Evolutionary conservation across 2,797 vertebrate species (phyloP).

Genomic region (Neosilurus mollespiculum): DNA sequence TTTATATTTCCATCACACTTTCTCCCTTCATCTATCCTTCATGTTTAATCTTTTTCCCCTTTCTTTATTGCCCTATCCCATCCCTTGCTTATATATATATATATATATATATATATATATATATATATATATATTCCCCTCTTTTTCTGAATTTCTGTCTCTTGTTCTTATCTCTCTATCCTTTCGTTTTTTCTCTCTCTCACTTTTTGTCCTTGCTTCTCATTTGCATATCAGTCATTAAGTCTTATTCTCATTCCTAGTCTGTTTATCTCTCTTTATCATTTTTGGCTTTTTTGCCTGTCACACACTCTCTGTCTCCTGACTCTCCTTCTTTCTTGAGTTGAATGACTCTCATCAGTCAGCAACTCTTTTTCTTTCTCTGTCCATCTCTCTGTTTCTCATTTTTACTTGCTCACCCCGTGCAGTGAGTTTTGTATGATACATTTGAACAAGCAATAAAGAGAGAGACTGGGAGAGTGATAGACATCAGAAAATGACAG

Average conservation of each 20-base stretch:
- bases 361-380: background rate
- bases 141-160: background rate
- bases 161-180: background rate
- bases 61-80: slow-evolving; percentile 56
- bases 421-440: background rate
- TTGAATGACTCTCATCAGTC: no score
- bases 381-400: background rate
- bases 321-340: no score
- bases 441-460: no score
- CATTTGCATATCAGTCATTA: background rate
- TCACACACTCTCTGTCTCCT: background rate
- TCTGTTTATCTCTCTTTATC: background rate
- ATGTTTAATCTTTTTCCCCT: slow-evolving; percentile 26
- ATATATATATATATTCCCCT: no score
- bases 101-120: no score
- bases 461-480: no score
- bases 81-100: background rate
- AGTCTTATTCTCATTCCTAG: background rate
- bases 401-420: no score
- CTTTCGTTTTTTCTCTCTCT: no score
- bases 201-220: background rate
- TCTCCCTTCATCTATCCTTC: slow-evolving; percentile 15
- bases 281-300: background rate
- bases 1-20: background rate
- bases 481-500: no score